Evolutionary conservation across 2,888 invertebrate genomes (phyloP).

Genomic region (Drosophila austrosaltans): DNA sequence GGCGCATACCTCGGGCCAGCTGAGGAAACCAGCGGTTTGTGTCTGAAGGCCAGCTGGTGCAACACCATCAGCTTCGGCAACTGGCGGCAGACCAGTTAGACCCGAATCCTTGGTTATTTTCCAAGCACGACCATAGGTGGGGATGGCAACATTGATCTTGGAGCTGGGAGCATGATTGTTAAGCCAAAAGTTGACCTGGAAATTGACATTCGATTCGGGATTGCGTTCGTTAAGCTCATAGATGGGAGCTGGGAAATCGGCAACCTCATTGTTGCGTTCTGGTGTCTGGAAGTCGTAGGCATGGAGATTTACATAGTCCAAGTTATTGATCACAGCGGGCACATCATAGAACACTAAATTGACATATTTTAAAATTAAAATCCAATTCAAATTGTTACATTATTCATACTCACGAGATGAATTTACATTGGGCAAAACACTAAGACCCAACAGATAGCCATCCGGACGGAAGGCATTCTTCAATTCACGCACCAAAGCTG

Average conservation of each 20-base stretch:
- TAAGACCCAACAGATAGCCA: constrained; percentile 87
- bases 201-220: constrained; percentile 88
- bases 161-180: constrained; percentile 85
- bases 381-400: background rate
- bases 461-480: constrained; percentile 89
- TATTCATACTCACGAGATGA: constrained; percentile 85
- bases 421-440: constrained; percentile 91
- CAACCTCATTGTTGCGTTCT: constrained; percentile 90
- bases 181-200: constrained; percentile 87
- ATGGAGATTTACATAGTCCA: constrained; percentile 91
- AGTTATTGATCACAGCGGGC: constrained; percentile 88
- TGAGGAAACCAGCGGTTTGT: constrained; percentile 88
- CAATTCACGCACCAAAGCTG: constrained; percentile 89
- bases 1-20: constrained; percentile 92
- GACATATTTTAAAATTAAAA: constrained; percentile 35
- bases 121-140: constrained; percentile 91
- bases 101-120: constrained; percentile 90
- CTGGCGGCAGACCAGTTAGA: constrained; percentile 90
- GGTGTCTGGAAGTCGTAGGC: constrained; percentile 92
- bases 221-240: constrained; percentile 90
- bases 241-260: constrained; percentile 90
- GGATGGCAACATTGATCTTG: constrained; percentile 89
- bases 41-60: constrained; percentile 90
- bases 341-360: constrained; percentile 90
- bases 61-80: constrained; percentile 87